Conservation (phyloP, 1,140 invertebrate genomes). For the Philotrypesis tridentata region DNA sequence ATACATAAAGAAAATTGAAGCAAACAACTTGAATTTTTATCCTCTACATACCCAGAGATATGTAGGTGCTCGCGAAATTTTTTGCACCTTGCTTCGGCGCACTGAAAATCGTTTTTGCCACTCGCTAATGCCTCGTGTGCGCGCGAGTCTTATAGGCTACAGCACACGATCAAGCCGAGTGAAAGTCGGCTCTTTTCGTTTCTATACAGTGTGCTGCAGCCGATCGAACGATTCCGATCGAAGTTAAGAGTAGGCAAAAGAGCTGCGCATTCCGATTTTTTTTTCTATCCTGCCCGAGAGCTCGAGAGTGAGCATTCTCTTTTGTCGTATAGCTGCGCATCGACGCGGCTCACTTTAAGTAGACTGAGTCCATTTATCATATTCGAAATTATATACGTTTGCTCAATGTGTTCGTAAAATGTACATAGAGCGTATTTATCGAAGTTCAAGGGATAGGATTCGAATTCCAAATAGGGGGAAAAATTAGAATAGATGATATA, state of each 20-base stretch:
- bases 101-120: not conserved
- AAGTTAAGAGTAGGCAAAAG: not conserved
- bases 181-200: conserved; percentile 31
- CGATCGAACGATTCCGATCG: conserved; percentile 39
- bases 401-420: too few relatives aligned
- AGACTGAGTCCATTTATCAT: not conserved
- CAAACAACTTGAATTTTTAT: not conserved
- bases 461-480: too few relatives aligned
- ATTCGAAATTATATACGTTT: too few relatives aligned
- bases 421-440: too few relatives aligned
- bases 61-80: too few relatives aligned
- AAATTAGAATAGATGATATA: not conserved
- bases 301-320: not conserved
- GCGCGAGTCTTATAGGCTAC: not conserved
- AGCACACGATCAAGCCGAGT: not conserved
- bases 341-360: not conserved
- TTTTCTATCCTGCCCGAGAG: not conserved
- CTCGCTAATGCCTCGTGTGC: not conserved
- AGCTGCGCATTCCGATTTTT: not conserved
- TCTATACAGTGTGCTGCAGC: not conserved
- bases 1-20: too few relatives aligned
- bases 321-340: not conserved
- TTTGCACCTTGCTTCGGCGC: too few relatives aligned
- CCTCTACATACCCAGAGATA: not conserved
- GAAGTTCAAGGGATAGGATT: too few relatives aligned